Base-by-base conservation (phyloP, 2,888 invertebrate species). In the Halictus quadricinctus region DNA sequence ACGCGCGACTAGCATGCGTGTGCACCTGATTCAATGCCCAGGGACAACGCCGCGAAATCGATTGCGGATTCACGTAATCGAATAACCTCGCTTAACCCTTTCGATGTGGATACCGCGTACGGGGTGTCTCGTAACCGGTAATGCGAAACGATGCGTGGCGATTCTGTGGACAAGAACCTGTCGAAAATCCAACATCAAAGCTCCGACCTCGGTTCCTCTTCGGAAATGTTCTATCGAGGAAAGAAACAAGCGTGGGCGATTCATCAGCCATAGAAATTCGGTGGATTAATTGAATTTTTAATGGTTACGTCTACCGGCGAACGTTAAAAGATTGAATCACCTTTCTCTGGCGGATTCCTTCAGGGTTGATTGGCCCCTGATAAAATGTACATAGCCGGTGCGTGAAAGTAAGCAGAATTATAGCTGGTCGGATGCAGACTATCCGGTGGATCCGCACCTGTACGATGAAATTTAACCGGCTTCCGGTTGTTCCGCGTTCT, bases 381-480 rank as follows among this genome's bases (percentile, higher is more conserved):
- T 78, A 74, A 74, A 74, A 75, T 10, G 72, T 64, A 58, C 74
- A 84, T 41, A 8, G 29, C 10, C n/a, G 58, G 48, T 8, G 36
- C 41, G 79, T 43, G 75, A 84, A 84, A 48, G 70, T 72, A 76
- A 84, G 79, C 72, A 72, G 79, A 79, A 25, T 48, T 75, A 64
- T 79, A 58, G 64, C 73, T 58, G 76, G 76, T 80, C 80, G 43
- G 66, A 69, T 25, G 41, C 78, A 76, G 60, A 86, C 72, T 48
- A 76, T 82, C 79, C 76, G 54, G 43, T 46, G 74, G 86, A 77
- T 80, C 79, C 75, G 72, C 75, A 83, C 83, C 79, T 66, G 46
- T 43, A 77, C 75, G 80, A 86, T 86, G 83, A 86, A 86, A 86
- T 86, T 86, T 83, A 86, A 29, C 75, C 79, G 79, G 86, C 79